These are phyloP conservation scores for Andricus quercusramuli DNA, from an alignment of 2,888 invertebrate genomes.

Conservation along the genomic window DNA sequence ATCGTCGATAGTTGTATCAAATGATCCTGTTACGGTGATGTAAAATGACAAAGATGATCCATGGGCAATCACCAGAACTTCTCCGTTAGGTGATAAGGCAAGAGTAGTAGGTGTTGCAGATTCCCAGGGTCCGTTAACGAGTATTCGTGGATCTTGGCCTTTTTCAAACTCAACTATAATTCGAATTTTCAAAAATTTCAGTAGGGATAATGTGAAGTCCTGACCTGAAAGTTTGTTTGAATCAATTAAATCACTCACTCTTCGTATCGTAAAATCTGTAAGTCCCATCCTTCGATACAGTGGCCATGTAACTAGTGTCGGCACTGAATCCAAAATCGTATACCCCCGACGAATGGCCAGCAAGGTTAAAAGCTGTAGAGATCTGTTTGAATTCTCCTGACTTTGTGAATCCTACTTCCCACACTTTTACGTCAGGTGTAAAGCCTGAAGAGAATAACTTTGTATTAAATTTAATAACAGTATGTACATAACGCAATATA, in stretches of 20 bases:
- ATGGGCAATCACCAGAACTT: constrained; percentile 86
- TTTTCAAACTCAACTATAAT: constrained; percentile 87
- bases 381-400: constrained; percentile 88
- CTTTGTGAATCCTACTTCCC: constrained; percentile 90
- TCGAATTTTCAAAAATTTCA: not conserved
- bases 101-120: constrained; percentile 81
- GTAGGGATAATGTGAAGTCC: not conserved
- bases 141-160: constrained; percentile 88
- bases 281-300: constrained; percentile 92
- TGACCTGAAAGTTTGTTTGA: not conserved
- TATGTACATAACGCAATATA: too few relatives aligned
- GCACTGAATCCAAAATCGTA: constrained; percentile 90
- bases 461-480: not conserved
- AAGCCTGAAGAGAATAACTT: constrained; percentile 79
- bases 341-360: constrained; percentile 90
- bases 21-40: constrained; percentile 82
- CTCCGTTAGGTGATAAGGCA: constrained; percentile 89
- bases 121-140: constrained; percentile 83
- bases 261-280: constrained; percentile 93
- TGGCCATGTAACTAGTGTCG: constrained; percentile 90
- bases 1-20: constrained; percentile 85
- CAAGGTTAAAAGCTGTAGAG: constrained; percentile 87
- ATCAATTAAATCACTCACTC: constrained; percentile 80
- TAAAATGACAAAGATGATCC: constrained; percentile 85
- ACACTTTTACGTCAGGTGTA: constrained; percentile 86